phyloP scores from a whole-genome alignment of 2,888 invertebrate genomes.

The Tetramorium bicarinatum region DNA sequence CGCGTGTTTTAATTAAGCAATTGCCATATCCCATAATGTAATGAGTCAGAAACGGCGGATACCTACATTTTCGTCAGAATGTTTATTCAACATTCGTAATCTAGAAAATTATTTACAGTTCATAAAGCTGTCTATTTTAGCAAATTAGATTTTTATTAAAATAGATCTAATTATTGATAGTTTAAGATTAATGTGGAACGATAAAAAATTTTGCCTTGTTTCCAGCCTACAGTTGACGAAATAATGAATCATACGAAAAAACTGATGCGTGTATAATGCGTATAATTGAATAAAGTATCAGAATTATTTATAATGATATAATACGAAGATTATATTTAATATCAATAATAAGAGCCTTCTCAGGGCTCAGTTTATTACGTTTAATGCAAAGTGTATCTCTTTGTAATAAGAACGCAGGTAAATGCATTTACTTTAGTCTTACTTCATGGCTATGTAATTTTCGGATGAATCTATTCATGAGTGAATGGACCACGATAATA shows the following conservation, averaged over 20 bases:
- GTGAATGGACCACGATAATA: constrained; percentile 65
- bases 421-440: neutral
- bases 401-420: neutral
- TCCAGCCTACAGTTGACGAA: neutral
- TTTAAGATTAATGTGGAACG: neutral
- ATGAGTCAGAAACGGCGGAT: constrained; percentile 66
- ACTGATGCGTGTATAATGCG: neutral
- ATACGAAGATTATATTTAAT: neutral
- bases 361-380: neutral
- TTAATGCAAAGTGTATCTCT: neutral
- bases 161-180: neutral
- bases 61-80: constrained; percentile 31
- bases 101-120: constrained; percentile 1
- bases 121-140: neutral
- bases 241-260: neutral
- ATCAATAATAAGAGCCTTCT: constrained; percentile 8
- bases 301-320: neutral
- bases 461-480: constrained; percentile 54
- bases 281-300: constrained; percentile 8
- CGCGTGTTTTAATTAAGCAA: constrained; percentile 81
- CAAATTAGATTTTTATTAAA: constrained; percentile 21
- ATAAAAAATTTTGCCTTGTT: neutral
- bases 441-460: neutral
- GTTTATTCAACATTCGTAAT: constrained; percentile 14
- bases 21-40: constrained; percentile 66